Conservation (phyloP, 2,113 vertebrate genomes). For the Pseudorectes ferrugineus region DNA sequence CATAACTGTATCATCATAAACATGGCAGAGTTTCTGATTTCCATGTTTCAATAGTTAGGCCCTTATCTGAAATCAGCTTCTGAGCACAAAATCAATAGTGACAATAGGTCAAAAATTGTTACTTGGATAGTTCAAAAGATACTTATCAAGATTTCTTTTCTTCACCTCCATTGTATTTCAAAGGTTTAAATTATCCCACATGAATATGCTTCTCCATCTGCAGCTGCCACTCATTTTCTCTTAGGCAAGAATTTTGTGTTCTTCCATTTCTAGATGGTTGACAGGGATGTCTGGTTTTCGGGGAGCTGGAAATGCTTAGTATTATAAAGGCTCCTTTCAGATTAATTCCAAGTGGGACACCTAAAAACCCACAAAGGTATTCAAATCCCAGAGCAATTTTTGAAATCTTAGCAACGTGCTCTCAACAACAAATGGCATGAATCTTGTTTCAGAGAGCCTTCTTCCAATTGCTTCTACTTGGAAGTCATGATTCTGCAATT, state of each 20-base stretch:
- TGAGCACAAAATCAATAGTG: neutral
- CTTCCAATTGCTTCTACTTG: neutral
- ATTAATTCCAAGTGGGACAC: neutral
- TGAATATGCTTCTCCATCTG: neutral
- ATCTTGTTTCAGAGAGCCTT: neutral
- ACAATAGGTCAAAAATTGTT: neutral
- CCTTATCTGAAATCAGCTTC: neutral
- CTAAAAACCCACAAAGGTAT: neutral
- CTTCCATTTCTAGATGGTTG: neutral
- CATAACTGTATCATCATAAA: neutral
- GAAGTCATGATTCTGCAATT: neutral
- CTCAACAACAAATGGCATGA: neutral
- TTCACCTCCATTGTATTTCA: neutral
- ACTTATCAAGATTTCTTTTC: neutral
- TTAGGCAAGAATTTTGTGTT: neutral
- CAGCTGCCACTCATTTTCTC: neutral
- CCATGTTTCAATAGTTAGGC: neutral
- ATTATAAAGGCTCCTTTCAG: neutral
- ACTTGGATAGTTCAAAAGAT: neutral
- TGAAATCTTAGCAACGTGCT: neutral
- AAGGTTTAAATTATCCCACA: neutral
- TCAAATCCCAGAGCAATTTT: neutral
- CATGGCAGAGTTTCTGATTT: neutral
- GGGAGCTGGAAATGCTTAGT: neutral
- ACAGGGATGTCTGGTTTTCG: neutral